Percentiles rank a stretch among this genome's conserved stretches.
Conservation (phyloP, 2,888 invertebrate species). For the Tipula lateralis region DNA sequence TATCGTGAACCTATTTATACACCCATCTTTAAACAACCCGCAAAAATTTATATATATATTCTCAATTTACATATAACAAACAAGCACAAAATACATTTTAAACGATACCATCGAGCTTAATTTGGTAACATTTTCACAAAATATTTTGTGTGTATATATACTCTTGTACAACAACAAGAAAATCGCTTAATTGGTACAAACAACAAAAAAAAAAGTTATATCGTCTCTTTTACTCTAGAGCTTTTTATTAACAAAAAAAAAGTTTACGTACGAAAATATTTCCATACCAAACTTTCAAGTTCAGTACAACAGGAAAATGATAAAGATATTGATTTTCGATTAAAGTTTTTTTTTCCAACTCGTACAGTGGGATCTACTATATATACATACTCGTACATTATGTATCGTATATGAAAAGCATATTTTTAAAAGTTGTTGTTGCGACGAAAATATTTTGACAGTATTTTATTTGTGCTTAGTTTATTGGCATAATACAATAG, state of each 20-base stretch:
- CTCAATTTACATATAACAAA: not conserved
- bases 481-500: not conserved
- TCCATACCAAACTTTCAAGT: not conserved
- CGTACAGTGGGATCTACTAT: not conserved
- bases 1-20: not conserved
- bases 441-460: not conserved
- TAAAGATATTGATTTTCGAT: slow-evolving; percentile 1
- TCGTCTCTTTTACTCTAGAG: not conserved
- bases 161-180: not conserved
- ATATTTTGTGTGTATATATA: not conserved
- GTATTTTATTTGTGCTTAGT: not conserved
- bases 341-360: not conserved
- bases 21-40: not conserved
- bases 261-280: not conserved
- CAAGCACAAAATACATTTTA: not conserved
- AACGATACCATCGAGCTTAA: slow-evolving; percentile 19
- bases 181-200: slow-evolving; percentile 6
- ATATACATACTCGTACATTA: too few species aligned
- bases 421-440: not conserved
- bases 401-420: not conserved
- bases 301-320: not conserved
- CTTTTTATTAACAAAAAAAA: not conserved
- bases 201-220: not conserved
- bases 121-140: not conserved
- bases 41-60: not conserved